These are phyloP conservation scores for Pangasianodon hypophthalmus DNA, from an alignment of 2,113 vertebrate genomes.

Conservation along the genomic window DNA sequence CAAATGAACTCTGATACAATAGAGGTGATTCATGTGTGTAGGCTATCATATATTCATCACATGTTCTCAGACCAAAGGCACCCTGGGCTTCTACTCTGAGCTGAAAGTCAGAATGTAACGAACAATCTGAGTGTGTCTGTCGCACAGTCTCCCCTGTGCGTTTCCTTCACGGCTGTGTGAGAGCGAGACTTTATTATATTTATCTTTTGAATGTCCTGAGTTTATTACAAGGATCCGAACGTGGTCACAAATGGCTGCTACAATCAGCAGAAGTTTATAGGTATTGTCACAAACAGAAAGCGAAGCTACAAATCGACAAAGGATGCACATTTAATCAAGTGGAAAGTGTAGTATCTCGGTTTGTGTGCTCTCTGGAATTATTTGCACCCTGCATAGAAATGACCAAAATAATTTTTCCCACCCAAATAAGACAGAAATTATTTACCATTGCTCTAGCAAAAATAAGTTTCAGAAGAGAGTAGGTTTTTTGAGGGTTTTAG, in stretches of 20 bases:
- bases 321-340: neutral
- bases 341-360: neutral
- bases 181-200: neutral
- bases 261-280: neutral
- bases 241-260: neutral
- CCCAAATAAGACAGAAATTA: too few relatives aligned
- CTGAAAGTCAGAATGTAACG: constrained; percentile 1
- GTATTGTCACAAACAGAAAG: neutral
- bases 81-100: neutral
- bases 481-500: neutral
- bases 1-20: constrained; percentile 18
- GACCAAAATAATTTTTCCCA: neutral
- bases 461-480: neutral
- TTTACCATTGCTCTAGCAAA: neutral
- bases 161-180: neutral
- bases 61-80: constrained; percentile 22
- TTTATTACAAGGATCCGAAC: constrained; percentile 8
- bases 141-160: neutral
- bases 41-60: constrained; percentile 28
- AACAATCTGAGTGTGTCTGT: neutral
- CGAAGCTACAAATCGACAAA: neutral
- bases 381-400: neutral
- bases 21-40: constrained; percentile 21
- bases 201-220: neutral
- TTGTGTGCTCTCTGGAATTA: neutral